Percentiles rank a stretch among this genome's conserved stretches.
phyloP scores from a whole-genome alignment of 2,113 vertebrate genomes.

The Arizona elegans region DNA sequence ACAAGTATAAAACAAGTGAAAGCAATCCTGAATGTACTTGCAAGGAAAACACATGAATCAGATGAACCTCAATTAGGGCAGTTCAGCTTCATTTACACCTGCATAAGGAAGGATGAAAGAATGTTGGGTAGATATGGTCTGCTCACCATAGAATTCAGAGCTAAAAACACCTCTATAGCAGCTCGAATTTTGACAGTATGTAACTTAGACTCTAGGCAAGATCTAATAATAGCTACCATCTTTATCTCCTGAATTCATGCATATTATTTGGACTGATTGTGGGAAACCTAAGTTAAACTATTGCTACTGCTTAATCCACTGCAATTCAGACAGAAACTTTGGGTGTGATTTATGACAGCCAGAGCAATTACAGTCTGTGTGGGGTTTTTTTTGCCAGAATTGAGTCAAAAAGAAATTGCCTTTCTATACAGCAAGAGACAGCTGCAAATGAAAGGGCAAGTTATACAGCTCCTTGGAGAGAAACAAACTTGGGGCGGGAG shows the following conservation, averaged over 20 bases:
- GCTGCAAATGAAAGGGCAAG: background rate
- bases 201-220: background rate
- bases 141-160: background rate
- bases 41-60: background rate
- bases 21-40: background rate
- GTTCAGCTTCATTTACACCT: background rate
- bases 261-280: background rate
- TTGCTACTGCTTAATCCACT: background rate
- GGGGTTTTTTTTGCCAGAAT: background rate
- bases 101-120: background rate
- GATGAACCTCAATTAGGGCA: background rate
- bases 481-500: background rate
- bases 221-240: background rate
- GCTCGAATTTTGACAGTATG: background rate
- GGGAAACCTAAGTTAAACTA: background rate
- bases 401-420: background rate
- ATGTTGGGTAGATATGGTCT: background rate
- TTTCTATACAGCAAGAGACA: background rate
- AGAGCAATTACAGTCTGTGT: background rate
- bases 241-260: background rate
- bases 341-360: background rate
- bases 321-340: background rate
- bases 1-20: background rate
- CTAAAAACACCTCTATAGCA: background rate
- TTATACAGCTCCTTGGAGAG: background rate